phyloP scores from a whole-genome alignment of 2,797 vertebrate genomes.

The Diglossa cyanea region DNA sequence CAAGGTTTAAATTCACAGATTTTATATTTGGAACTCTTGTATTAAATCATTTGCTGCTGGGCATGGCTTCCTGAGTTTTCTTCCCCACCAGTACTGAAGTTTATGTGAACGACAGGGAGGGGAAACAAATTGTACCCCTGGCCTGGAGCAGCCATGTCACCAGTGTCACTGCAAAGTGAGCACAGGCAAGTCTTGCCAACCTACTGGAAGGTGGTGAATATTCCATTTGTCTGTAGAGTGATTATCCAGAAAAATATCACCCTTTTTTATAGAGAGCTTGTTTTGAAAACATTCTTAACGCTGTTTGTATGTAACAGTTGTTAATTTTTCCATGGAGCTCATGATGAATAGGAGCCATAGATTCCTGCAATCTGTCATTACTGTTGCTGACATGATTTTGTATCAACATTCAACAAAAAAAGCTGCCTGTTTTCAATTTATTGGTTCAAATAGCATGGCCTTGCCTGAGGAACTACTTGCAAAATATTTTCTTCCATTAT shows the following conservation, averaged over 20 bases:
- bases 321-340: slow-evolving; percentile 50
- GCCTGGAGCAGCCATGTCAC: neutral
- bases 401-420: slow-evolving; percentile 28
- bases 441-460: slow-evolving; percentile 1
- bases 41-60: neutral
- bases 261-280: neutral
- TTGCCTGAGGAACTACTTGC: slow-evolving; percentile 30
- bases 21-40: neutral
- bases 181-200: neutral
- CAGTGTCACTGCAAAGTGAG: neutral
- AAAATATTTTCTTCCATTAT: neutral
- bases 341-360: slow-evolving; percentile 26
- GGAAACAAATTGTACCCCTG: neutral
- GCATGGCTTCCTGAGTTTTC: neutral
- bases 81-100: neutral
- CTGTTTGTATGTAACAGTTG: slow-evolving; percentile 51
- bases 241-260: slow-evolving; percentile 2
- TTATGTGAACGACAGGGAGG: neutral
- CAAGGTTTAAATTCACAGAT: neutral
- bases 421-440: slow-evolving; percentile 23
- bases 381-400: slow-evolving; percentile 42
- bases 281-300: slow-evolving; percentile 40
- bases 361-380: slow-evolving; percentile 56
- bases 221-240: neutral
- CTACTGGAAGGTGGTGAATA: neutral